Base-by-base conservation (phyloP, 2,888 invertebrate genomes). In the Polydrusus cervinus region DNA sequence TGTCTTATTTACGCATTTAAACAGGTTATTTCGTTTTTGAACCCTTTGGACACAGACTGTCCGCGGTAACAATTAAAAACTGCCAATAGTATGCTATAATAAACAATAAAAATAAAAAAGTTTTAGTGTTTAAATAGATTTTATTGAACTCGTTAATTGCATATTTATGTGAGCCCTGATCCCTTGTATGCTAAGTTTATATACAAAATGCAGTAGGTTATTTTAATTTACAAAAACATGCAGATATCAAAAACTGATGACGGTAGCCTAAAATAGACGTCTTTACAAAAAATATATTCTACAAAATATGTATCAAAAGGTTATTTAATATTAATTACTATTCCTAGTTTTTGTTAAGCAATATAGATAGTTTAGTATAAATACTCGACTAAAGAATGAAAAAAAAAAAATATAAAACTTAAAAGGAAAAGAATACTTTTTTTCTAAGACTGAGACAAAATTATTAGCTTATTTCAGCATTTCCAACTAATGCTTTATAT, bases 201-300 rank as follows among this genome's bases (percentile, higher is more conserved):
- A 81, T 82, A 84, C 81, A 83, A 83, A 84, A 82, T 80, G 80
- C 79, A 79, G 57, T 72, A 78, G 77, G 77, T 57, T 75, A 77
- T 82, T 66, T 83, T 81, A 82, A 83, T 83, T 81, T 83, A 83
- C 83, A 83, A 82, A 83, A 81, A 82, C 79, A 78, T 81, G 81
- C 82, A 78, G 79, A 78, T 78, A 82, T 81, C 81, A 83, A 82
- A 71, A 83, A 82, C 78, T 61, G 79, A 78, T 78, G 79, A 79
- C 76, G 57, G 65, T 76, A 80, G 79, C 77, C 76, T 80, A 81
- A 80, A 77, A 69, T 80, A 80, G 79, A 74, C 78, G 80, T 83
- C 80, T 84, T 85, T 85, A 84, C 84, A 85, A 84, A 85, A 83
- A 83, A 82, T 83, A 84, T 83, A 84, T 79, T 83, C 82, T 85